These are phyloP conservation scores for Zaprionus capensis DNA, from an alignment of 1,140 invertebrate species.

Conservation along the genomic window DNA sequence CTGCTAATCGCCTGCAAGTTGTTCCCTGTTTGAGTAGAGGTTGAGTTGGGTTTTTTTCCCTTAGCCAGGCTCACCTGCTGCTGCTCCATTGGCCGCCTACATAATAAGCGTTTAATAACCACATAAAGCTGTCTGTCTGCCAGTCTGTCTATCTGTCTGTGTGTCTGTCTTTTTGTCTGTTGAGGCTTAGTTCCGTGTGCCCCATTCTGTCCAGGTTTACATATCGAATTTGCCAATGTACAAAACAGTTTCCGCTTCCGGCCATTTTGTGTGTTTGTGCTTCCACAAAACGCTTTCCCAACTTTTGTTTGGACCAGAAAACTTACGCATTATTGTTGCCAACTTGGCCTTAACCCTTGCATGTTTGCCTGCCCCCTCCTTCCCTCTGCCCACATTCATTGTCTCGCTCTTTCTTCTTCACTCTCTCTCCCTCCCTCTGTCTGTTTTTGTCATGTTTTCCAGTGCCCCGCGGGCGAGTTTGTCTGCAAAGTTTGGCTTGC, in stretches of 20 bases:
- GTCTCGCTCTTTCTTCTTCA: not conserved
- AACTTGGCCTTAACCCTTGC: constrained; percentile 54
- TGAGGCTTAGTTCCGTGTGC: constrained; percentile 25
- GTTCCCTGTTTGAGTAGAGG: constrained; percentile 2
- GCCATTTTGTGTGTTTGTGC: constrained; percentile 50
- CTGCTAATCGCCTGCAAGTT: constrained; percentile 48
- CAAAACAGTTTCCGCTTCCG: constrained; percentile 64
- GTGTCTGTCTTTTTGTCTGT: constrained; percentile 14
- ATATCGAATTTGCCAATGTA: constrained; percentile 57
- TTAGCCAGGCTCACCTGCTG: not conserved
- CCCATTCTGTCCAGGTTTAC: constrained; percentile 26
- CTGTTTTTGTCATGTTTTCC: constrained; percentile 14
- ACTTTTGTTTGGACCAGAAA: constrained; percentile 44
- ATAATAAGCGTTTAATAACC: constrained; percentile 58
- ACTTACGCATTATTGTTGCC: constrained; percentile 53
- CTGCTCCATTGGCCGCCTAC: constrained; percentile 27
- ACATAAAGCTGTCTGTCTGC: constrained; percentile 1
- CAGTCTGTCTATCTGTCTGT: constrained; percentile 8
- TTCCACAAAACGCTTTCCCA: constrained; percentile 18
- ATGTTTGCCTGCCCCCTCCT: not conserved
- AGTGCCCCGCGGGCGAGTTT: constrained; percentile 42
- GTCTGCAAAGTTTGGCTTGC: constrained; percentile 67
- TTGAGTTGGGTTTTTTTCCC: constrained; percentile 16
- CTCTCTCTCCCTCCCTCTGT: not conserved
- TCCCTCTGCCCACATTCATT: not conserved